These are phyloP conservation scores for Hyperoplus lanceolatus DNA, from an alignment of 2,797 vertebrate genomes.

Conservation along the genomic window DNA sequence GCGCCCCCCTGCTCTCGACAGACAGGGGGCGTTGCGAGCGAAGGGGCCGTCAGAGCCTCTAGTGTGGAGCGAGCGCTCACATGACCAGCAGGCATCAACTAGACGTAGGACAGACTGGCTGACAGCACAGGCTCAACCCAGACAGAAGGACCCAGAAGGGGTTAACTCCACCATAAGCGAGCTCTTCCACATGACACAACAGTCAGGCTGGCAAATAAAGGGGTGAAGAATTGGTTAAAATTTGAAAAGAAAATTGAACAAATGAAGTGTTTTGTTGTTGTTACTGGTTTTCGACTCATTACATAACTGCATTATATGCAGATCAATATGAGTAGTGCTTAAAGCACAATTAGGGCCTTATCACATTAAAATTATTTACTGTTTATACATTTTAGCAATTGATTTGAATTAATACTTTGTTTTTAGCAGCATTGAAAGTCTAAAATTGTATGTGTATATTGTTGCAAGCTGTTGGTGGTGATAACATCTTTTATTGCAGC, in stretches of 20 bases:
- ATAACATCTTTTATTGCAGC: slow-evolving; percentile 40
- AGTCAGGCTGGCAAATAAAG: slow-evolving; percentile 99
- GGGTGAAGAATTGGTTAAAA: slow-evolving; percentile 99
- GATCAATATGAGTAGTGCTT: slow-evolving; percentile 37
- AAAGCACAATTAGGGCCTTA: slow-evolving; percentile 43
- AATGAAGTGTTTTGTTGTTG: slow-evolving; percentile 77
- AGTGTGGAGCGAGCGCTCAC: slow-evolving; percentile 84
- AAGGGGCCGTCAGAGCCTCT: slow-evolving; percentile 81
- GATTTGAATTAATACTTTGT: slow-evolving; percentile 26
- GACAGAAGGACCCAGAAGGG: slow-evolving; percentile 99
- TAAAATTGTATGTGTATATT: slow-evolving; percentile 57
- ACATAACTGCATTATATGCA: slow-evolving; percentile 62
- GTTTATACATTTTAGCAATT: slow-evolving; percentile 34
- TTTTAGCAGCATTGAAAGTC: slow-evolving; percentile 46
- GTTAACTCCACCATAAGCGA: slow-evolving; percentile 99
- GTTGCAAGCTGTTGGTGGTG: slow-evolving; percentile 51
- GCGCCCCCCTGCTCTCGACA: slow-evolving; percentile 61
- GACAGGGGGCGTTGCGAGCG: slow-evolving; percentile 74
- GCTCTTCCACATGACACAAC: slow-evolving; percentile 94
- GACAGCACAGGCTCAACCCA: slow-evolving; percentile 98
- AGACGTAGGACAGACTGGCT: slow-evolving; percentile 92
- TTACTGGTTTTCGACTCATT: slow-evolving; percentile 51
- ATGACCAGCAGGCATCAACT: slow-evolving; percentile 87
- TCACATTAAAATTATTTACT: slow-evolving; percentile 21
- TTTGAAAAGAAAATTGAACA: slow-evolving; percentile 83